These are phyloP conservation scores for Pluvialis apricaria DNA, from an alignment of 2,113 vertebrate genomes.

Conservation along the genomic window DNA sequence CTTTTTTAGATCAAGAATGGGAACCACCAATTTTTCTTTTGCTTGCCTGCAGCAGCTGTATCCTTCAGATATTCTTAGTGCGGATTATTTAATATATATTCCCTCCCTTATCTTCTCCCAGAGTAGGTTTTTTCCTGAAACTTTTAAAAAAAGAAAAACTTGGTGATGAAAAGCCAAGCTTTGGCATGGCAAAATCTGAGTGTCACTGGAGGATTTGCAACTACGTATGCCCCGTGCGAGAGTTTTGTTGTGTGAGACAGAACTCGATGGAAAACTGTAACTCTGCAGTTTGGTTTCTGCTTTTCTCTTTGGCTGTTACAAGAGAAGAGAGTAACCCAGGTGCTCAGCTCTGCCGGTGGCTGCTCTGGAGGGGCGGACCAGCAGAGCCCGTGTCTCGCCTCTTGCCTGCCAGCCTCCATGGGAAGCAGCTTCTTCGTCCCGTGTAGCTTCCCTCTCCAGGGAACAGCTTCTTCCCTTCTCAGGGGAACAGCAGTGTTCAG, in stretches of 20 bases:
- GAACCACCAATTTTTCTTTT: not conserved
- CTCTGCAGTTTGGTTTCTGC: not conserved
- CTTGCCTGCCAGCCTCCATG: not conserved
- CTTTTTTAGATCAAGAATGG: not conserved
- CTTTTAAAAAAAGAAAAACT: not conserved
- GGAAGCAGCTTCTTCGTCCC: not conserved
- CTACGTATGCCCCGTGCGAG: accelerated
- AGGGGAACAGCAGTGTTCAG: not conserved
- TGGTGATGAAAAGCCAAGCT: not conserved
- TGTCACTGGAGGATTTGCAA: not conserved
- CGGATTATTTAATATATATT: not conserved
- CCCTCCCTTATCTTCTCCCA: not conserved
- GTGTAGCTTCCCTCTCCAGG: not conserved
- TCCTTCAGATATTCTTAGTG: not conserved
- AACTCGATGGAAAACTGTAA: not conserved
- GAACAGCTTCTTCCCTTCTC: not conserved
- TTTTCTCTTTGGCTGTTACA: not conserved
- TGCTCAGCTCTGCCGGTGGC: not conserved
- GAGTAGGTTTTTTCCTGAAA: not conserved
- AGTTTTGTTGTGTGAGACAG: not conserved
- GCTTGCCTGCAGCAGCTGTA: not conserved
- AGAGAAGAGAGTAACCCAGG: not conserved
- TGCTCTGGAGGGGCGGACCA: not conserved
- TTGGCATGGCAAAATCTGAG: not conserved
- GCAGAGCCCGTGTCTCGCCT: not conserved